Evolutionary conservation across 1,140 invertebrate genomes (phyloP), one percentile per base, ranked within the genome.

Genomic region (Heliothis virescens): DNA sequence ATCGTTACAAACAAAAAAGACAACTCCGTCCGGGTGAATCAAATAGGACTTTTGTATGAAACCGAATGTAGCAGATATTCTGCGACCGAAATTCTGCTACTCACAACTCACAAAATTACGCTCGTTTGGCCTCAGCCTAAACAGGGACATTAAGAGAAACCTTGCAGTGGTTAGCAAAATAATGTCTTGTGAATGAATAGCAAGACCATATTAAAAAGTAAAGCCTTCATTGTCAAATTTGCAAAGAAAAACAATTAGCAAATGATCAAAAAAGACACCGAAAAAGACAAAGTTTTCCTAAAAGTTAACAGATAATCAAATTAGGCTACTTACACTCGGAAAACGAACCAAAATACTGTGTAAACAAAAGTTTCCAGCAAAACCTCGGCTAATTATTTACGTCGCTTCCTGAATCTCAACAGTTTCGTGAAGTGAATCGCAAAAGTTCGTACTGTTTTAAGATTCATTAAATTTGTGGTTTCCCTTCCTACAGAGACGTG

Each of bases 401-500:
- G 48, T 29, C 57, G 47, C 34, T 10, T 50, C 59, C n/a, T 13
- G 13, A 53, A 50, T 29, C n/a, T 76, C 29, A 76, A 4, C 48
- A 63, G 57, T 41, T 29, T 52, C 41, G 41, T 34, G 48, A 52
- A 34, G 41, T 21, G 72, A 48, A 12, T 62, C 34, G 57, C 72
- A 50, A 53, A 76, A 76, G 41, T 76, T 76, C 2, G 18, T 47
- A 21, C 62, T 67, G 29, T 78, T 67, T 67, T 67, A 77, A 77
- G 62, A 77, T 77, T 67, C 75, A 78, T 78, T 78, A 78, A 78
- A 78, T 78, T 78, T 67, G 75, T 67, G 52, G 63, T 50, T 59
- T 50, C 62, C 52, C 34, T 41, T 55, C 18, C 62, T 34, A 18
- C 34, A 5, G 29, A 65, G 62, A 69, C 52, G 75, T 41, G 9